Evolutionary conservation across 2,888 invertebrate species (phyloP).

Genomic region (Hetaerina titia): DNA sequence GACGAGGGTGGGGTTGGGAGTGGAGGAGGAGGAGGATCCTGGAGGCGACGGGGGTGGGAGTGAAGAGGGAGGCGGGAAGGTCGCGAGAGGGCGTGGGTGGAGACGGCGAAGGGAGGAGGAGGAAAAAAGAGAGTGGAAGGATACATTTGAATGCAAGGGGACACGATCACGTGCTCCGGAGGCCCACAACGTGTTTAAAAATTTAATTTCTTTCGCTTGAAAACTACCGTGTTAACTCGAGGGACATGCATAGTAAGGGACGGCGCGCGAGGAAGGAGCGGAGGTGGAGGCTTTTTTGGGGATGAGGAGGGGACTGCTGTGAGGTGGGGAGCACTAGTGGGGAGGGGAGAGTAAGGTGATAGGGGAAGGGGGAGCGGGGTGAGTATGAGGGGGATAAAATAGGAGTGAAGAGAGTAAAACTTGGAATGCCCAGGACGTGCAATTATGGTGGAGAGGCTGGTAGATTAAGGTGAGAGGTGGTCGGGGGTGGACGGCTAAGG

Average conservation of each 20-base stretch:
- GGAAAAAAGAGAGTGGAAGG: conserved; percentile 26
- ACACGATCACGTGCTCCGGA: conserved; percentile 61
- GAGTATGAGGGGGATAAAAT: not conserved
- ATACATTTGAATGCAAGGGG: conserved; percentile 64
- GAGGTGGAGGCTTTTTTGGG: not conserved
- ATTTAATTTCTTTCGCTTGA: conserved; percentile 67
- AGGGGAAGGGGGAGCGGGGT: not conserved
- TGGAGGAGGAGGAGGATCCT: not conserved
- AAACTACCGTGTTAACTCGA: conserved; percentile 67
- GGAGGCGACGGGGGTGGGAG: not conserved
- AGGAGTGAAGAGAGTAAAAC: conserved; percentile 48
- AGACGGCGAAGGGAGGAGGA: not conserved
- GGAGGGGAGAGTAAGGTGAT: not conserved
- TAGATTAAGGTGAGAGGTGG: conserved; percentile 33
- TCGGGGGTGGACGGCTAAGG: not conserved
- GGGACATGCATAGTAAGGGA: conserved; percentile 39
- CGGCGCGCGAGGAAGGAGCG: not conserved
- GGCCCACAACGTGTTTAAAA: conserved; percentile 66
- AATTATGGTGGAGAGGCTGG: conserved; percentile 55
- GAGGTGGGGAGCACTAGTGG: not conserved
- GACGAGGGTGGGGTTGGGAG: not conserved
- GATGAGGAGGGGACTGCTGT: not conserved
- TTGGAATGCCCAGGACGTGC: conserved; percentile 59
- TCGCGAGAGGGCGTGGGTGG: not conserved
- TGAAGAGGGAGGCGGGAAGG: not conserved